Evolutionary conservation across 2,797 vertebrate species (phyloP).

Genomic region (Peromyscus aztecus): DNA sequence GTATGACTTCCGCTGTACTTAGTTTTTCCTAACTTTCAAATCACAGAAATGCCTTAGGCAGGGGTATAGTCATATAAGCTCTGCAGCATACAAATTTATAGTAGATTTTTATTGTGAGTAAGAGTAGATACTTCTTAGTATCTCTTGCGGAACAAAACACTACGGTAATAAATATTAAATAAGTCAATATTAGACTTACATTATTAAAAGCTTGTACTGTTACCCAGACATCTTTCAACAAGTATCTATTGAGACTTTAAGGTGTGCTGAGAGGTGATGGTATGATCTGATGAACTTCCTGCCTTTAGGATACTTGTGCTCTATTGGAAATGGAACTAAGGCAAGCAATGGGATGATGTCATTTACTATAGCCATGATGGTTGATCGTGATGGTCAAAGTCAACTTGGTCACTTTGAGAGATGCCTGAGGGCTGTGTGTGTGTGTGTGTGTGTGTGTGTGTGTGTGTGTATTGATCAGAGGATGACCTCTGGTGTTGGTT

Average conservation of each 20-base stretch:
- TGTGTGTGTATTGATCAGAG: background rate
- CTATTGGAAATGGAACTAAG: background rate
- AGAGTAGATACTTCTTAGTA: background rate
- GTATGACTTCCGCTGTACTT: constrained; percentile 11
- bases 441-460: background rate
- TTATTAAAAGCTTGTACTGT: constrained; percentile 55
- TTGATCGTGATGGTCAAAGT: background rate
- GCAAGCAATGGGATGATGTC: background rate
- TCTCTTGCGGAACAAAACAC: constrained; percentile 35
- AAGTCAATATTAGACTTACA: background rate
- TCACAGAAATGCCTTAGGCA: constrained; percentile 9
- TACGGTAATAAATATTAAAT: constrained; percentile 26
- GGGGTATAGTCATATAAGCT: background rate
- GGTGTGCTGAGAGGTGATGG: background rate
- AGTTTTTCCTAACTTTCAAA: constrained; percentile 41
- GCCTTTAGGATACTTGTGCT: background rate
- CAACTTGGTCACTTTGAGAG: background rate
- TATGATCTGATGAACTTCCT: background rate
- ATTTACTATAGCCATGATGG: background rate
- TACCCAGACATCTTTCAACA: background rate
- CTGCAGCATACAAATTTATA: background rate
- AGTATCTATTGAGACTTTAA: constrained; percentile 17
- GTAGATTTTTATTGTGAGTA: background rate
- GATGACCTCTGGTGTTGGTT: background rate
- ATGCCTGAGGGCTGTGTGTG: background rate